Evolutionary conservation across 2,797 vertebrate genomes (phyloP).

Genomic region (Smutsia temminckii): DNA sequence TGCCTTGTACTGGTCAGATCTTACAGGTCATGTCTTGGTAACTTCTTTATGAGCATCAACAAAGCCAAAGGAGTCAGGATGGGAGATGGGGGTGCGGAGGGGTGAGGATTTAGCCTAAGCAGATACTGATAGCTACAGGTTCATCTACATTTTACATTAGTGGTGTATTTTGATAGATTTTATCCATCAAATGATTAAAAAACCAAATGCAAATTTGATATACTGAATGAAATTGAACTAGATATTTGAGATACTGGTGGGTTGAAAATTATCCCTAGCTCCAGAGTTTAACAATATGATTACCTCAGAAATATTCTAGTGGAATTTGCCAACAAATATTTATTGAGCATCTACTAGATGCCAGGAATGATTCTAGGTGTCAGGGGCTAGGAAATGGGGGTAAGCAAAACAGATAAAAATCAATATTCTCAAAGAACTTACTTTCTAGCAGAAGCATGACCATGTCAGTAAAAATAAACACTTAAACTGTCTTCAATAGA

Average conservation of each 20-base stretch:
- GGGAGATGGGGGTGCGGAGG: neutral
- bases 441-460: neutral
- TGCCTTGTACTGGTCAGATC: neutral
- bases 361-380: neutral
- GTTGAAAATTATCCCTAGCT: neutral
- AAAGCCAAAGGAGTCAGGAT: neutral
- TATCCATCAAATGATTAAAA: neutral
- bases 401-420: neutral
- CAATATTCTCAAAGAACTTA: neutral
- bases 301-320: neutral
- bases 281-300: neutral
- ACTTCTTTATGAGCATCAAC: neutral
- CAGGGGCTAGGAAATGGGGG: neutral
- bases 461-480: neutral
- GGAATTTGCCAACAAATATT: neutral
- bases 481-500: neutral
- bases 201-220: neutral
- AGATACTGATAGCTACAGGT: neutral
- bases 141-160: neutral
- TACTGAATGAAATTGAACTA: neutral
- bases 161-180: conserved; percentile 19
- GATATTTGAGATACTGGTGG: neutral
- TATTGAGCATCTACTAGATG: neutral
- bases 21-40: neutral
- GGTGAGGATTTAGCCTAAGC: neutral